These are phyloP conservation scores for Hydrolagus colliei DNA, from an alignment of 2,797 vertebrate species.

Conservation along the genomic window DNA sequence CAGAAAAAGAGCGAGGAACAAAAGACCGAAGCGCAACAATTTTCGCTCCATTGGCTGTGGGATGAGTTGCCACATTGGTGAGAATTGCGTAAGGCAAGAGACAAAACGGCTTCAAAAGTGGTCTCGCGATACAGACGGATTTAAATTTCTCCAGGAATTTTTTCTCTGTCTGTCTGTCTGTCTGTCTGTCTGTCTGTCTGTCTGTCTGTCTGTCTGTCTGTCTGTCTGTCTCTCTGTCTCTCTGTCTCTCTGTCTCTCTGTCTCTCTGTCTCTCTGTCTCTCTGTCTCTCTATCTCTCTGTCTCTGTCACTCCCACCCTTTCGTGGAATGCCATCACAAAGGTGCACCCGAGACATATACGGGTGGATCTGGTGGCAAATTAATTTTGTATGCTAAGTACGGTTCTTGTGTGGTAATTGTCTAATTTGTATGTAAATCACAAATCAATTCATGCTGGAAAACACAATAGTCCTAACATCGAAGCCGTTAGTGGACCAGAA, in stretches of 20 bases:
- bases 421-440: conserved; percentile 33
- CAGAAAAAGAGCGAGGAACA: conserved; percentile 39
- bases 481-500: conserved; percentile 28
- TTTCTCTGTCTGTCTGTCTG: too few relatives aligned
- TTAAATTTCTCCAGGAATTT: too few relatives aligned
- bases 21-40: conserved; percentile 27
- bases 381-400: conserved; percentile 32
- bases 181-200: too few relatives aligned
- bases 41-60: not conserved
- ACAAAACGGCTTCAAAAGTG: too few relatives aligned
- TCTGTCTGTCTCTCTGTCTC: too few relatives aligned
- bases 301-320: not conserved
- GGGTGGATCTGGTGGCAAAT: conserved; percentile 15
- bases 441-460: conserved; percentile 30
- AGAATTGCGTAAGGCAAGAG: not conserved
- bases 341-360: not conserved
- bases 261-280: too few relatives aligned
- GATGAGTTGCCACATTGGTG: not conserved
- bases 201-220: too few relatives aligned
- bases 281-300: too few relatives aligned
- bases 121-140: too few relatives aligned
- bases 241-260: too few relatives aligned
- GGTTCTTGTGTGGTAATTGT: conserved; percentile 29
- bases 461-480: conserved; percentile 28
- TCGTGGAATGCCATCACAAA: not conserved